A percentile compares a stretch with the other conserved stretches of the same genome.
phyloP scores from a whole-genome alignment of 2,888 invertebrate species.

The Portevinia maculata region DNA sequence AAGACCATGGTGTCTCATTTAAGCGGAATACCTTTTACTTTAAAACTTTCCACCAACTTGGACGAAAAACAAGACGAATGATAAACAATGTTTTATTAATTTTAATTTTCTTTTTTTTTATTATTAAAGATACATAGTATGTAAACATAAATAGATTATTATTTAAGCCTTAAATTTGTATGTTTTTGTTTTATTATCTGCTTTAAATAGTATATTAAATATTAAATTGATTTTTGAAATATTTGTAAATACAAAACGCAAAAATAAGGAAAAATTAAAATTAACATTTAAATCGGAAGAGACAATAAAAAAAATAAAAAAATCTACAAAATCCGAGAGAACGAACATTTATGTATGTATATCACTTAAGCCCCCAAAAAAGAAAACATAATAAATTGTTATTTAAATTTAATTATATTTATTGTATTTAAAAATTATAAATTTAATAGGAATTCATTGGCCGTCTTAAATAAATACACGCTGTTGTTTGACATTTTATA shows the following conservation, averaged over 20 bases:
- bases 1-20: too few relatives aligned
- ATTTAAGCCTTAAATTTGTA: constrained; percentile 48
- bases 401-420: constrained; percentile 32
- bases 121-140: constrained; percentile 24
- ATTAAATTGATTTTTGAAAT: constrained; percentile 52
- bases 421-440: constrained; percentile 71
- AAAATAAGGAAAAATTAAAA: constrained; percentile 43
- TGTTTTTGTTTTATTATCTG: constrained; percentile 2
- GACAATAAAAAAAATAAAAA: constrained; percentile 9
- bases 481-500: constrained; percentile 37
- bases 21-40: constrained; percentile 13
- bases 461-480: constrained; percentile 76
- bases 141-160: constrained; percentile 58
- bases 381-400: neutral
- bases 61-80: constrained; percentile 36
- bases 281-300: constrained; percentile 20
- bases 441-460: constrained; percentile 81
- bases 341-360: constrained; percentile 1
- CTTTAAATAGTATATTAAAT: constrained; percentile 36
- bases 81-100: constrained; percentile 55
- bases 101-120: constrained; percentile 10
- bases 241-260: constrained; percentile 66
- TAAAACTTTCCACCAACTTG: constrained; percentile 16
- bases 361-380: constrained; percentile 40
- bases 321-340: constrained; percentile 6